These are phyloP conservation scores for Dendrolimus pini DNA, from an alignment of 2,888 invertebrate species.

Conservation along the genomic window DNA sequence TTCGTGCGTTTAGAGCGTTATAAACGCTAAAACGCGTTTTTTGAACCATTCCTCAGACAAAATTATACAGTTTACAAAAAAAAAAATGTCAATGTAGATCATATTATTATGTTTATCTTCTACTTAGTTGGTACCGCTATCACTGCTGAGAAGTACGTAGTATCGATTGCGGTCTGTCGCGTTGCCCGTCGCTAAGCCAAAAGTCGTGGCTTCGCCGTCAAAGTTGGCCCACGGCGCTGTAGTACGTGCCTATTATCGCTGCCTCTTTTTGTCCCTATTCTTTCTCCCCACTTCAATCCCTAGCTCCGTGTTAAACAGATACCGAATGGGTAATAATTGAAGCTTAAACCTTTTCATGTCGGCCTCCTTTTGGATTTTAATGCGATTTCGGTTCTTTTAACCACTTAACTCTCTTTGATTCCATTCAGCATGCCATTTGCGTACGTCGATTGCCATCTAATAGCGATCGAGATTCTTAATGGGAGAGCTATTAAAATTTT, in stretches of 20 bases:
- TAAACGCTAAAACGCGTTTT: too few species aligned
- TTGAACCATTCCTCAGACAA: too few species aligned
- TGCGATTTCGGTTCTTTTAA: neutral
- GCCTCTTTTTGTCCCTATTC: conserved; percentile 41
- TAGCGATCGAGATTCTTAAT: neutral
- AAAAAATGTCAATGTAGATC: too few species aligned
- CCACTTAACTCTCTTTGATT: neutral
- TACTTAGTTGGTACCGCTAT: too few species aligned
- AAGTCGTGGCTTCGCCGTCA: too few species aligned
- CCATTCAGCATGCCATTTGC: neutral
- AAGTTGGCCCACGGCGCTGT: conserved; percentile 6
- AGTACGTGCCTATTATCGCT: conserved; percentile 57
- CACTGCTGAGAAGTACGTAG: too few species aligned
- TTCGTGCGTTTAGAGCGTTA: too few species aligned
- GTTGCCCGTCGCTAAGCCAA: too few species aligned
- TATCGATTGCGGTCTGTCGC: too few species aligned
- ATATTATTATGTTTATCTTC: too few species aligned
- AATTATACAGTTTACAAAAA: too few species aligned
- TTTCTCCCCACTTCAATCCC: conserved; percentile 39
- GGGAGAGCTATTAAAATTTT: neutral
- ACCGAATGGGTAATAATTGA: conserved; percentile 67
- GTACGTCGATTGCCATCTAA: neutral
- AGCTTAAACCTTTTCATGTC: conserved; percentile 52
- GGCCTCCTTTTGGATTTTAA: conserved; percentile 1
- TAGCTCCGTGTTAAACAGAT: conserved; percentile 57